These are phyloP conservation scores for Drosophila falleni DNA, from an alignment of 2,888 invertebrate species.

Conservation along the genomic window DNA sequence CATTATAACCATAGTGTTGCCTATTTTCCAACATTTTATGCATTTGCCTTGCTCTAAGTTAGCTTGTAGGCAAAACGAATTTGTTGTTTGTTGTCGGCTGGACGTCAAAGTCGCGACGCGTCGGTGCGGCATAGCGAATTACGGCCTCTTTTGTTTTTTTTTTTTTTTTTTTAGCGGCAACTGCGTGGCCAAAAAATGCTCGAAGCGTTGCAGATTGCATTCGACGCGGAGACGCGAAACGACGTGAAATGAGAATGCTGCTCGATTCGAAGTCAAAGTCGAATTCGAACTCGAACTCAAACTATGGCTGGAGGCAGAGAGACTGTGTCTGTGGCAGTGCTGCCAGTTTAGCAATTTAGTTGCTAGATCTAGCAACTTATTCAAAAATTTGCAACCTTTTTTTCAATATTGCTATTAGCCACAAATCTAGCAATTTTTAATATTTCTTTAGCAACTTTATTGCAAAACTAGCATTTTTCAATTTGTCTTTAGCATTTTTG, in stretches of 20 bases:
- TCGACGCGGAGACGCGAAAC: slow-evolving; percentile 67
- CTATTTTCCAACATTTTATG: not conserved
- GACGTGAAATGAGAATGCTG: slow-evolving; percentile 15
- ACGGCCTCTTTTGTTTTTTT: slow-evolving; percentile 55
- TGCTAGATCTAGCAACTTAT: too few relatives aligned
- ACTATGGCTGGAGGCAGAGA: not conserved
- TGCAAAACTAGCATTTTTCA: too few relatives aligned
- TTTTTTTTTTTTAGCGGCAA: slow-evolving; percentile 50
- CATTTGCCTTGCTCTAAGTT: not conserved
- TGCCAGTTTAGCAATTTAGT: too few relatives aligned
- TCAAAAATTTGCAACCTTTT: too few relatives aligned
- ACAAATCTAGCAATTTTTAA: too few relatives aligned
- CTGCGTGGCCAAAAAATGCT: slow-evolving; percentile 69
- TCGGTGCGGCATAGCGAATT: slow-evolving; percentile 58
- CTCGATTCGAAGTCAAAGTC: not conserved
- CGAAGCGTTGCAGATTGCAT: slow-evolving; percentile 82
- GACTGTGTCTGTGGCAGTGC: slow-evolving; percentile 5
- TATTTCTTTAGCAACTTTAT: too few relatives aligned
- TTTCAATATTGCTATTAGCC: too few relatives aligned
- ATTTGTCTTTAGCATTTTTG: too few relatives aligned
- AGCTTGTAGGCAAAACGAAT: slow-evolving; percentile 44
- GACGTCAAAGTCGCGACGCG: not conserved
- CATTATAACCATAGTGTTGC: not conserved
- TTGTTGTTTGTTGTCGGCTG: slow-evolving; percentile 52
- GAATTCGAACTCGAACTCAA: not conserved